Base-by-base conservation (phyloP, 2,113 vertebrate species). In the Euleptes europaea region DNA sequence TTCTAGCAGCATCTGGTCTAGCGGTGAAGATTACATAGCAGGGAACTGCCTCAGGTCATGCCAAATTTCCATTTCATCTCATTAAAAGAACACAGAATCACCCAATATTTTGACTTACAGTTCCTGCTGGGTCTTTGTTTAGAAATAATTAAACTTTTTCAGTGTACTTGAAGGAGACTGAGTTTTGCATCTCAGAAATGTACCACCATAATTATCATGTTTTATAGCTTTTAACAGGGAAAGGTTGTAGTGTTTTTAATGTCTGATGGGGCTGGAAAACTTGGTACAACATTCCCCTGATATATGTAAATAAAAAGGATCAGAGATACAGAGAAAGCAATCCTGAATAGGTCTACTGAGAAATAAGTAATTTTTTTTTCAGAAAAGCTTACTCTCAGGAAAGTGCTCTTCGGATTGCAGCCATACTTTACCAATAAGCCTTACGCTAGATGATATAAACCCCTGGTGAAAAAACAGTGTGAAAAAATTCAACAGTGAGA, bases 11-110 rank as follows among this genome's bases (percentile, higher is more conserved):
- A 89, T 86, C 82, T 83, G 86, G 42, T 73, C 54, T 80, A 81
- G 88, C 86, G 51, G 21, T 73, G 73, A 89, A 88, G 84, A 80
- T 75, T 92, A 51, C 40, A 77, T 89, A 92, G 91, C 4, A 65
- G 81, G 79, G 38, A 90, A 49, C 33, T 91, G 76, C 69, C 57
- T 28, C 19, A 0, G 0, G 57, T 84, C 74, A 91, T 35, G 78
- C 0, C 65, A 75, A 89, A 73, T 92, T 90, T 91, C 86, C 69
- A 51, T 91, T 91, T 44, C 84, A 21, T 82, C 33, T 74, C 31
- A 33, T 87, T 51, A 51, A 78, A 88, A 89, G 76, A 40, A 15
- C 33, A 44, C 0, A 86, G 66, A 23, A 79, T 78, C 33, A 33
- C 23, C 7, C 60, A 35, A 12, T 2, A 79, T 21, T 66, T 44